Evolutionary conservation across 2,797 vertebrate genomes (phyloP), one percentile per base, ranked within the genome.

Genomic region (Chromis chromis): DNA sequence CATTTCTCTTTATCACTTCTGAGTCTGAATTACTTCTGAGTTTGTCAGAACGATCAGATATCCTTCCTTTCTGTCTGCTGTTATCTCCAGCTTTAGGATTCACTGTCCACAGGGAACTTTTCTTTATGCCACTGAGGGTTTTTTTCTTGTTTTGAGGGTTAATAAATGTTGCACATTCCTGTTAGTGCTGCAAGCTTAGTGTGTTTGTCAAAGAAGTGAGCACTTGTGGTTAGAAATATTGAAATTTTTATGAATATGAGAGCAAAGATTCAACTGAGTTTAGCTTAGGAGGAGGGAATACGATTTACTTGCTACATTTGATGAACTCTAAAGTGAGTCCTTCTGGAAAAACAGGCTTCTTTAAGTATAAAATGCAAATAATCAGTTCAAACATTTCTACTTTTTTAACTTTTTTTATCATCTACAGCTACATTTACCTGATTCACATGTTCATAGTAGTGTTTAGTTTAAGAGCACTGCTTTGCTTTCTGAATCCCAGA

Each of bases 1-100:
- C 50, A 39, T 81, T 65, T 65, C 61, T 61, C 42, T 39, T 69
- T 49, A 64, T 80, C 52, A 14, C 27, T 33, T 60, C 55, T 50
- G 25, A 61, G 52, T 53, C 54, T 60, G 1, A 60, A 55, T 68
- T 72, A 42, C 48, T 67, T 79, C 28, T 36, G 10, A 12, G 27
- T 69, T 67, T 52, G 27, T 65, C 50, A 74, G 61, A 69, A 62
- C 4, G 5, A 81, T 78, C 53, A 49, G 42, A 68, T 63, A 68
- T 58, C 10, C 4, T 36, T 52, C 42, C 11, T 59, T 21, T 71
- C 21, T 69, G 27, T 68, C 55, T 50, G 2, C 61, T 66, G 44
- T 55, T 53, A 66, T 63, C 74, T 70, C 28, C 3, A 2, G 70
- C 49, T 68, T 66, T 25, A 58, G 74, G 49, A 53, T 46, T 66